These are phyloP conservation scores for Tineola bisselliella DNA, from an alignment of 2,888 invertebrate genomes.

Conservation along the genomic window DNA sequence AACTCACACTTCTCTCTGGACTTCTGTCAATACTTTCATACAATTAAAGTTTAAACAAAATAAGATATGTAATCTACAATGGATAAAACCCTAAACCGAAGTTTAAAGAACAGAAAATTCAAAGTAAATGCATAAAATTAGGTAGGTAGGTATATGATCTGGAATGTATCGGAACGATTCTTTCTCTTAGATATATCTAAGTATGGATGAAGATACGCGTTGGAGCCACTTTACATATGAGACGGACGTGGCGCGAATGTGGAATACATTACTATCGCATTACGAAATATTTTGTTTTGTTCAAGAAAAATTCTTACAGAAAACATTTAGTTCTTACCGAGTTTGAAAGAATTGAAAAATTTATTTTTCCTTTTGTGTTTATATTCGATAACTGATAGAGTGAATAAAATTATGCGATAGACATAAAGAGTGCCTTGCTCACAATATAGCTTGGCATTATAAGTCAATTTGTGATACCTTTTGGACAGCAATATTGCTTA, in stretches of 20 bases:
- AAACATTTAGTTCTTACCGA: neutral
- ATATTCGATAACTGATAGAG: too few relatives aligned
- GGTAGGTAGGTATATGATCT: neutral
- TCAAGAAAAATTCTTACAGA: neutral
- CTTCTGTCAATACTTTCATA: too few relatives aligned
- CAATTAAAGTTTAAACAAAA: too few relatives aligned
- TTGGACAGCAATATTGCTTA: too few relatives aligned
- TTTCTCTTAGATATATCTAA: neutral
- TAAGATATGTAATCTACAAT: too few relatives aligned
- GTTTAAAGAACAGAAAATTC: neutral
- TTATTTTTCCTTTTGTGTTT: too few relatives aligned
- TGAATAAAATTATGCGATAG: too few relatives aligned
- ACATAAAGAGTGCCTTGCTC: too few relatives aligned
- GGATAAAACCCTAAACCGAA: neutral
- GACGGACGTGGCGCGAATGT: constrained; percentile 23
- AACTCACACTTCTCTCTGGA: too few relatives aligned
- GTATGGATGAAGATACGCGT: constrained; percentile 15
- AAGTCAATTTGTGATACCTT: too few relatives aligned
- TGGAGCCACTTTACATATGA: constrained; percentile 21
- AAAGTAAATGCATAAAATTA: constrained; percentile 1
- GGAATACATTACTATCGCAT: constrained; percentile 25
- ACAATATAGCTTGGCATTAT: too few relatives aligned
- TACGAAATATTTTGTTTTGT: constrained; percentile 25
- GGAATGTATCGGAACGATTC: constrained; percentile 7
- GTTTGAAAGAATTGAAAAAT: neutral